Conservation (phyloP, 92 coral and sea anemone species). For the Ricordea florida region DNA sequence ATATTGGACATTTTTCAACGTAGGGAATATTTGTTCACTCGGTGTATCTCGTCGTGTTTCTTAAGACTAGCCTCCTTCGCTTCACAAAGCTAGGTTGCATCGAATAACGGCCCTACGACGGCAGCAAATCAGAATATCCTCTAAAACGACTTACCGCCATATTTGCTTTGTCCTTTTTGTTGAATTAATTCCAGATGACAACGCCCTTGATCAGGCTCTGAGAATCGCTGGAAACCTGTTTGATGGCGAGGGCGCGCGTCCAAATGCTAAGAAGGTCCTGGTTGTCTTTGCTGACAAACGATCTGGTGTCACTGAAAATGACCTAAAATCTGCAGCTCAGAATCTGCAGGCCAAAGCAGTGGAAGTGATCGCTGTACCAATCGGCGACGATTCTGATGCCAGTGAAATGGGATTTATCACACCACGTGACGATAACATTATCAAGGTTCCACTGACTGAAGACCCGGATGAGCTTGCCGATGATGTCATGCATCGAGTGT, state of each 20-base stretch:
- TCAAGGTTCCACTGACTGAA: conserved; percentile 51
- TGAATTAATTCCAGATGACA: no score
- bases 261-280: conserved; percentile 80
- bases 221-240: conserved; percentile 58
- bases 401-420: conserved; percentile 43
- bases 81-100: no score
- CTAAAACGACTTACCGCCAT: no score
- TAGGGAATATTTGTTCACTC: no score
- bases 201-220: conserved; percentile 73
- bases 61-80: no score
- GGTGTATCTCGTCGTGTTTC: no score
- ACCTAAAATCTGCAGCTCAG: conserved; percentile 28
- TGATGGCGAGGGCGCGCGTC: conserved; percentile 50
- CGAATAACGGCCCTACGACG: no score
- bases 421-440: conserved; percentile 46
- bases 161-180: no score
- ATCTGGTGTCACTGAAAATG: conserved; percentile 52
- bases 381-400: conserved; percentile 49
- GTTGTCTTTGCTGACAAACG: conserved; percentile 71
- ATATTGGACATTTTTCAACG: no score
- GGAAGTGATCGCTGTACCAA: conserved; percentile 59
- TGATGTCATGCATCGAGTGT: conserved; percentile 36
- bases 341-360: conserved; percentile 37
- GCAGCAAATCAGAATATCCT: no score
- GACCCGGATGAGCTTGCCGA: conserved; percentile 44